Percentiles rank a stretch among this genome's conserved stretches.
phyloP scores from a whole-genome alignment of 1,140 invertebrate genomes.

The Atta colombica region DNA sequence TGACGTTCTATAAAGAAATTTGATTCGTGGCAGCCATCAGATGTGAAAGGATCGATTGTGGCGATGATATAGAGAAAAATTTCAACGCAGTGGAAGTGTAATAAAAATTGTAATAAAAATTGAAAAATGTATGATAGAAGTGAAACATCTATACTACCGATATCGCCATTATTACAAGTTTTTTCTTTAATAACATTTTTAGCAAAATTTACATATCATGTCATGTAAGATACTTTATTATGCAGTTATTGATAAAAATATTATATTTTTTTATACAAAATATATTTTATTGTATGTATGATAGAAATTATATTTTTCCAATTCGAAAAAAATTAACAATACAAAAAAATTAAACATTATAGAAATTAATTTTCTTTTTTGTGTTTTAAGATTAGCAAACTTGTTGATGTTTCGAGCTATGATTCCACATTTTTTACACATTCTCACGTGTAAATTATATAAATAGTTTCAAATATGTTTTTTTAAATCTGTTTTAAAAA shows the following conservation, averaged over 20 bases:
- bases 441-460: no score
- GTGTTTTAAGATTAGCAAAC: neutral
- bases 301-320: no score
- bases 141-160: neutral
- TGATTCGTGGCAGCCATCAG: conserved; percentile 42
- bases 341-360: neutral
- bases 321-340: no score
- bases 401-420: neutral
- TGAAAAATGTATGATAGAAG: conserved; percentile 23
- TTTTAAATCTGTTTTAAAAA: no score
- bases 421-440: no score
- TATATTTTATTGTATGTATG: neutral
- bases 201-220: neutral
- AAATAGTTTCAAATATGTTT: no score
- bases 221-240: no score
- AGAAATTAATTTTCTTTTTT: neutral
- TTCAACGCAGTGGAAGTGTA: neutral
- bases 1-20: conserved; percentile 48
- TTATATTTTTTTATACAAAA: neutral
- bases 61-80: conserved; percentile 33
- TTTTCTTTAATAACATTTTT: neutral
- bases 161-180: neutral
- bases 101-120: conserved; percentile 19
- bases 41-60: conserved; percentile 43
- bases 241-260: neutral